Percentiles rank a stretch among this genome's conserved stretches.
Evolutionary conservation across 2,888 invertebrate genomes (phyloP).

Genomic region (Pyralis farinalis): DNA sequence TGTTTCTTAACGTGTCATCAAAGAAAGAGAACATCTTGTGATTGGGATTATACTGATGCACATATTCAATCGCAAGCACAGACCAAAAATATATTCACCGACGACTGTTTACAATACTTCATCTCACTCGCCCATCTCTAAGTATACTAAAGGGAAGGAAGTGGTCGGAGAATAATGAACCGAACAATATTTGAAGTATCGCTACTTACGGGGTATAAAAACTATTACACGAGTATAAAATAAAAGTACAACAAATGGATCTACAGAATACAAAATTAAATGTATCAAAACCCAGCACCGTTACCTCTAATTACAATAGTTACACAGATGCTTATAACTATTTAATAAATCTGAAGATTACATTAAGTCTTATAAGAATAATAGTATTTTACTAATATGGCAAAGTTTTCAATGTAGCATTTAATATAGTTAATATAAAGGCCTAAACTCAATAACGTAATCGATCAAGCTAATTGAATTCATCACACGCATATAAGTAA

Average conservation of each 20-base stretch:
- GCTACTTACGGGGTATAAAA: conserved; percentile 57
- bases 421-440: conserved; percentile 38
- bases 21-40: conserved; percentile 29
- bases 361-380: conserved; percentile 72
- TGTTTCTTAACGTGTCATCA: conserved; percentile 58
- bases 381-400: conserved; percentile 79
- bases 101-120: conserved; percentile 15
- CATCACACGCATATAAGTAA: conserved; percentile 48
- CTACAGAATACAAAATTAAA: conserved; percentile 68
- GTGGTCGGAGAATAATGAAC: conserved; percentile 52
- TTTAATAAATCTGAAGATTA: conserved; percentile 64
- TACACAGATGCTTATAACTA: conserved; percentile 65
- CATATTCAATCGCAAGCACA: conserved; percentile 27
- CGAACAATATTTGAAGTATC: conserved; percentile 68
- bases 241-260: conserved; percentile 66
- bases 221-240: conserved; percentile 66
- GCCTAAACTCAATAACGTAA: conserved; percentile 60
- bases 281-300: conserved; percentile 78
- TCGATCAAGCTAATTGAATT: conserved; percentile 58
- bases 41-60: conserved; percentile 14
- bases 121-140: conserved; percentile 15
- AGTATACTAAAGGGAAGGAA: conserved; percentile 19
- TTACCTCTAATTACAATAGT: conserved; percentile 73
- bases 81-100: conserved; percentile 22
- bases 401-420: conserved; percentile 81